Conservation (phyloP, 2,797 vertebrate genomes). For the Erpetoichthys calabaricus region DNA sequence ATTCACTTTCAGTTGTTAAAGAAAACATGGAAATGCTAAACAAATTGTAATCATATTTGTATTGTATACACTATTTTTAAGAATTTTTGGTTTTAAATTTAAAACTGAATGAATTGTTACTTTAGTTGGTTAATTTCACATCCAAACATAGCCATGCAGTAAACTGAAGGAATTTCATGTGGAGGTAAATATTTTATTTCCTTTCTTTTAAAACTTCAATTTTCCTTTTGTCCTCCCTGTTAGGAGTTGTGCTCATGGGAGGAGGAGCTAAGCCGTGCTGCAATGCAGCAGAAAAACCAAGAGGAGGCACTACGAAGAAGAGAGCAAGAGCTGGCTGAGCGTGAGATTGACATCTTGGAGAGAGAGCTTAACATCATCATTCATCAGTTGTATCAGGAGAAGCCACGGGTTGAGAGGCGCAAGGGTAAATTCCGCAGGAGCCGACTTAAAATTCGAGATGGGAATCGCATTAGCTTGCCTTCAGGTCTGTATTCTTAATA, state of each 20-base stretch:
- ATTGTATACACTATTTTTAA: no score
- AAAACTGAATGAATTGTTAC: no score
- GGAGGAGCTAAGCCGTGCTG: slow-evolving; percentile 79
- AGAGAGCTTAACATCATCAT: slow-evolving; percentile 94
- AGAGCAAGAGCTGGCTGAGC: slow-evolving; percentile 85
- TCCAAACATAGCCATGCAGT: no score
- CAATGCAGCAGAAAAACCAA: slow-evolving; percentile 88
- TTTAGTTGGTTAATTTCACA: no score
- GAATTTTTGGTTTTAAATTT: no score
- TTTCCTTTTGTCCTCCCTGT: neutral
- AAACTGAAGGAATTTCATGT: no score
- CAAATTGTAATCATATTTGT: no score
- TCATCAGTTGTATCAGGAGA: slow-evolving; percentile 91
- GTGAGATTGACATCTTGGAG: slow-evolving; percentile 90
- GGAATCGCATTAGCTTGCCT: slow-evolving; percentile 86
- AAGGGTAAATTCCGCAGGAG: slow-evolving; percentile 88
- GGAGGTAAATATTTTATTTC: no score
- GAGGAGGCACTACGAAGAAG: slow-evolving; percentile 76
- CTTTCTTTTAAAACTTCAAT: no score
- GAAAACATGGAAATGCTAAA: no score
- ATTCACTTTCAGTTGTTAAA: no score
- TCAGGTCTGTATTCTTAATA: slow-evolving; percentile 55
- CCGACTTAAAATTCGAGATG: slow-evolving; percentile 82
- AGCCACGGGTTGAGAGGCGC: slow-evolving; percentile 80
- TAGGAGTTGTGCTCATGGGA: slow-evolving; percentile 93